Conservation (phyloP, 2,888 invertebrate species). For the Andrena minutula region DNA sequence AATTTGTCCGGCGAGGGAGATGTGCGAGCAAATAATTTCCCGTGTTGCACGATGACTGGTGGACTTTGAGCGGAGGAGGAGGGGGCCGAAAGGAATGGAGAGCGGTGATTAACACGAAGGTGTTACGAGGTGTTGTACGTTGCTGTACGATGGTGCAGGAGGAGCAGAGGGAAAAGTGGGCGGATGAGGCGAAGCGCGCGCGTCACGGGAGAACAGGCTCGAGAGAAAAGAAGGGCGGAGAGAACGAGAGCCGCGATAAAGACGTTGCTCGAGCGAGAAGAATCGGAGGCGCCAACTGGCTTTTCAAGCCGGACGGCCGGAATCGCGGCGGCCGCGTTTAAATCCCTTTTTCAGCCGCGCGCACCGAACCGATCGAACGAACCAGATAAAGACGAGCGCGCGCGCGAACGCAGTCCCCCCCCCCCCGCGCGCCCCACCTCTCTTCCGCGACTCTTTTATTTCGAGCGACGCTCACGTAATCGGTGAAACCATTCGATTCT, state of each 20-base stretch:
- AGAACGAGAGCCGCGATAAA: constrained; percentile 65
- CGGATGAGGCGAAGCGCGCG: constrained; percentile 38
- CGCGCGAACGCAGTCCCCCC: too few species aligned
- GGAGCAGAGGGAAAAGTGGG: constrained; percentile 41
- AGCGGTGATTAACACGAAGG: constrained; percentile 29
- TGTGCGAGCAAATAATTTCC: too few species aligned
- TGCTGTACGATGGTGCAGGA: constrained; percentile 1
- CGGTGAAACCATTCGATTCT: neutral
- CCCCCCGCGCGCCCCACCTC: neutral
- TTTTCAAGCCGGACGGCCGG: neutral
- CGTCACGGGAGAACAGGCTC: constrained; percentile 17
- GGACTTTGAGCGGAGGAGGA: neutral
- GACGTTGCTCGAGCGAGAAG: constrained; percentile 67
- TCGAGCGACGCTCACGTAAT: neutral
- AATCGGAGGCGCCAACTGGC: constrained; percentile 72
- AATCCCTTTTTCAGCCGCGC: neutral
- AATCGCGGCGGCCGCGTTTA: neutral
- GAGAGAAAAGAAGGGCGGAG: constrained; percentile 14
- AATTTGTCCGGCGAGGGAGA: neutral
- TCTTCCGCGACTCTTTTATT: constrained; percentile 1
- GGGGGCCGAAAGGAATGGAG: constrained; percentile 9
- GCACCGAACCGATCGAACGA: constrained; percentile 49
- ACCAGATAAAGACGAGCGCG: neutral
- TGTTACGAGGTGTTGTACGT: neutral
- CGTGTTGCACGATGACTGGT: neutral